Evolutionary conservation across 2,797 vertebrate genomes (phyloP), one percentile per base, ranked within the genome.

Genomic region (Ctenopoma kingsleyae): DNA sequence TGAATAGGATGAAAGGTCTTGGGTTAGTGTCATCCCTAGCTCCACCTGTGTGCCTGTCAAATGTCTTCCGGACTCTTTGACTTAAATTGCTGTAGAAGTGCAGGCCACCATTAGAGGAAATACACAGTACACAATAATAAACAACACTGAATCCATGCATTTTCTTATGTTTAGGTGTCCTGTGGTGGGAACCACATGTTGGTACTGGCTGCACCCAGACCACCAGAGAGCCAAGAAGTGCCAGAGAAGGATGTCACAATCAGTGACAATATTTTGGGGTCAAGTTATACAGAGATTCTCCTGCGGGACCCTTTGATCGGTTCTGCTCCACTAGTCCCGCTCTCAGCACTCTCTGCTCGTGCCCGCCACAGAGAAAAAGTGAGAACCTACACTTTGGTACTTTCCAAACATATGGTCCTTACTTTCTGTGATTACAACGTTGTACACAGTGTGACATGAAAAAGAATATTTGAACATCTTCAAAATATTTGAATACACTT

Each of bases 141-240:
- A 51, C 40, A n/a, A 32, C 41, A 32, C 30, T 8, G 8, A 19
- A 2, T 57, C 25, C 16, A 17, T 62, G 40, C 78, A 49, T 74
- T 53, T 19, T 50, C 51, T 32, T 22, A 10, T 17, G 0, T 69
- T 52, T 17, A 97, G 96, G 94, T 95, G 74, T 92, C 95, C 43
- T 96, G 96, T 60, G 96, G 96, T 80, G 94, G 95, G 41, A 93
- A 95, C 81, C 96, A 97, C 78, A 96, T 95, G 94, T 80, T 97
- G 35, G 95, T 96, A 63, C 92, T 96, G 92, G 96, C 95, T 70
- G 82, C 77, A 74, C 95, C 95, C 0, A 94, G 93, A 81, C 68
- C 78, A 70, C 61, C 86, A 74, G 77, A 76, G 52, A 83, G 66
- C 58, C 86, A 85, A 75, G 82, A 81, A 36, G n/a, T 58, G 19